Conservation (phyloP, 1,140 invertebrate genomes). For the Steinernema feltiae region DNA sequence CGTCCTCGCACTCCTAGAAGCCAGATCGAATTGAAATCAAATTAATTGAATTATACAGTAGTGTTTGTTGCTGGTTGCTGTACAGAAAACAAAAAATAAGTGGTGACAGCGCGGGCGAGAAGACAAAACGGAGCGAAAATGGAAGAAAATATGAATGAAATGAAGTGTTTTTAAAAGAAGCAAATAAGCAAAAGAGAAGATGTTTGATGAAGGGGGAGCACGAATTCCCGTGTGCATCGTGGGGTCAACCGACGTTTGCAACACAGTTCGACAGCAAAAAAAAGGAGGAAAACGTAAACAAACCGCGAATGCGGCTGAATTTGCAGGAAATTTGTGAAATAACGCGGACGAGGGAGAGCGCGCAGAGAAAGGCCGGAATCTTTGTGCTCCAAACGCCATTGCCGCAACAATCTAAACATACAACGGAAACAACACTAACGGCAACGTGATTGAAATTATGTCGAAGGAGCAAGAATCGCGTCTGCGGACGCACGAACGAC, state of each 20-base stretch:
- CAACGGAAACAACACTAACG: not conserved
- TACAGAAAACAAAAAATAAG: not conserved
- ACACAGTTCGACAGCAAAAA: not conserved
- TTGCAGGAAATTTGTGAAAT: not conserved
- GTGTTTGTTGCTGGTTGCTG: not conserved
- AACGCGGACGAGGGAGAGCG: not conserved
- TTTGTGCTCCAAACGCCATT: not conserved
- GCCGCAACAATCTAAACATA: not conserved
- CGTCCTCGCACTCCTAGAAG: not conserved
- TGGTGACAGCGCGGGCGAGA: not conserved
- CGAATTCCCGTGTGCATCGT: no score
- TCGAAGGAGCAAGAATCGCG: not conserved
- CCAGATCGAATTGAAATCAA: not conserved
- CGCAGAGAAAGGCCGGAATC: not conserved
- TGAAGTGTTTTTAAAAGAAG: not conserved
- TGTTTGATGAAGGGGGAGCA: not conserved
- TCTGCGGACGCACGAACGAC: not conserved
- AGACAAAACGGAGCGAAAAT: not conserved
- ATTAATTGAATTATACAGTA: conserved; percentile 7
- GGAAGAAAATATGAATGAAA: not conserved
- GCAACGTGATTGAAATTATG: not conserved
- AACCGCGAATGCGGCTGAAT: not conserved
- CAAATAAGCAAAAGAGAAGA: not conserved
- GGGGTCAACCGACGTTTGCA: not conserved
- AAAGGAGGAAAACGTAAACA: no score